These are phyloP conservation scores for Sarcophaga caerulescens DNA, from an alignment of 2,888 invertebrate genomes.

Conservation along the genomic window DNA sequence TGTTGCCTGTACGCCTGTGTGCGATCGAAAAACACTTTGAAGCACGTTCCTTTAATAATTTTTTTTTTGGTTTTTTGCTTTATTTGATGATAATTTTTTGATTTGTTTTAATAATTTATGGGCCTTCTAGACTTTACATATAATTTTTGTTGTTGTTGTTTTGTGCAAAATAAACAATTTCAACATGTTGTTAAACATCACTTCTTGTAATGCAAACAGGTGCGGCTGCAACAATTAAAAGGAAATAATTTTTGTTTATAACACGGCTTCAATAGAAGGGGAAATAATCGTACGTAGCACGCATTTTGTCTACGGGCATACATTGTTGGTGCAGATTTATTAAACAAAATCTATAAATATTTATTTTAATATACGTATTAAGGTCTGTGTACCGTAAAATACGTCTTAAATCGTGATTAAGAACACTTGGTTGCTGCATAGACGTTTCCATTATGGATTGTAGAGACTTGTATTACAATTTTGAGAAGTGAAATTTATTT, in stretches of 20 bases:
- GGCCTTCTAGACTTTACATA: neutral
- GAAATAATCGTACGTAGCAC: too few relatives aligned
- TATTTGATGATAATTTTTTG: slow-evolving; percentile 19
- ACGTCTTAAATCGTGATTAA: too few relatives aligned
- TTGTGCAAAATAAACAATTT: slow-evolving; percentile 25
- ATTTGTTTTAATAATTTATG: slow-evolving; percentile 31
- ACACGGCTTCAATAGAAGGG: neutral
- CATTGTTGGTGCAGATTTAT: too few relatives aligned
- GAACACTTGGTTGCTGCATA: too few relatives aligned
- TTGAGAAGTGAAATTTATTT: too few relatives aligned
- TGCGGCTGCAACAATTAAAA: slow-evolving; percentile 27
- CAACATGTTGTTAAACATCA: slow-evolving; percentile 17
- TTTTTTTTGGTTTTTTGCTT: too few relatives aligned
- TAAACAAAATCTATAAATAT: too few relatives aligned
- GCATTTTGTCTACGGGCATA: too few relatives aligned
- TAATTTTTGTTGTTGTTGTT: neutral
- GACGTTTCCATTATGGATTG: too few relatives aligned
- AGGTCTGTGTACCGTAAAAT: too few relatives aligned
- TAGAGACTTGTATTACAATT: too few relatives aligned
- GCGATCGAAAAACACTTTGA: slow-evolving; percentile 39
- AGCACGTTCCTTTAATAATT: slow-evolving; percentile 46
- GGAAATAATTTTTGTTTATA: neutral
- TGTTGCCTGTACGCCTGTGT: slow-evolving; percentile 34
- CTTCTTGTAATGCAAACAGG: slow-evolving; percentile 22
- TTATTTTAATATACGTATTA: too few relatives aligned